Conservation (phyloP, 2,113 vertebrate genomes). For the Channa maculata region DNA sequence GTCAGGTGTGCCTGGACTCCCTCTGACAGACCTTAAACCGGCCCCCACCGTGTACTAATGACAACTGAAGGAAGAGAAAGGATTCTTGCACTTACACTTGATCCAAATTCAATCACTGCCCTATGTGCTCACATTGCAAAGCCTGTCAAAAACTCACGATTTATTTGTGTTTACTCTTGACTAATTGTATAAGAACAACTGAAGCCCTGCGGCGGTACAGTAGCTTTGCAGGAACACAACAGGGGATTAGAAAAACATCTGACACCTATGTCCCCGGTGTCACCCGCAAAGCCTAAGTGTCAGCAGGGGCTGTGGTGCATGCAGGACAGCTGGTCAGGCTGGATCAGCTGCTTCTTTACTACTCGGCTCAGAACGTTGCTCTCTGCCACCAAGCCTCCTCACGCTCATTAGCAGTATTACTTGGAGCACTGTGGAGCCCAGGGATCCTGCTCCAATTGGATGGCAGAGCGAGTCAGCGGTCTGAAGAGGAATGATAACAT, state of each 20-base stretch:
- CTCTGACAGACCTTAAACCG: not conserved
- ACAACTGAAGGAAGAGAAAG: not conserved
- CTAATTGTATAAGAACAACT: too few relatives aligned
- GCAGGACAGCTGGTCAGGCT: conserved; percentile 39
- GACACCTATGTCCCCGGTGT: conserved; percentile 35
- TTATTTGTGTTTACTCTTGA: not conserved
- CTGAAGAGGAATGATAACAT: conserved; percentile 68
- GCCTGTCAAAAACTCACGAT: not conserved
- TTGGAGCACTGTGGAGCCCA: conserved; percentile 43
- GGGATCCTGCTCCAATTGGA: conserved; percentile 52
- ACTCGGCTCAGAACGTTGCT: conserved; percentile 57
- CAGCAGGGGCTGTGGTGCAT: conserved; percentile 32
- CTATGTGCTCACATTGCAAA: not conserved
- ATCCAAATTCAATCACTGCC: not conserved
- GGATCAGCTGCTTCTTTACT: conserved; percentile 44
- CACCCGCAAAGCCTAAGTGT: conserved; percentile 31
- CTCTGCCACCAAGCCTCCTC: conserved; percentile 52
- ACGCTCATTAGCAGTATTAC: conserved; percentile 73
- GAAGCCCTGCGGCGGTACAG: too few relatives aligned
- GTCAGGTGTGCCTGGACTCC: not conserved
- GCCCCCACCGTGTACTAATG: not conserved
- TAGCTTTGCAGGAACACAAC: conserved; percentile 48
- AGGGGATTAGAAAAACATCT: conserved; percentile 65
- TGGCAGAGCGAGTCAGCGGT: conserved; percentile 31
- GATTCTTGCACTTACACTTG: not conserved